Base-by-base conservation (phyloP, 2,113 vertebrate genomes). In the Gavialis gangeticus region DNA sequence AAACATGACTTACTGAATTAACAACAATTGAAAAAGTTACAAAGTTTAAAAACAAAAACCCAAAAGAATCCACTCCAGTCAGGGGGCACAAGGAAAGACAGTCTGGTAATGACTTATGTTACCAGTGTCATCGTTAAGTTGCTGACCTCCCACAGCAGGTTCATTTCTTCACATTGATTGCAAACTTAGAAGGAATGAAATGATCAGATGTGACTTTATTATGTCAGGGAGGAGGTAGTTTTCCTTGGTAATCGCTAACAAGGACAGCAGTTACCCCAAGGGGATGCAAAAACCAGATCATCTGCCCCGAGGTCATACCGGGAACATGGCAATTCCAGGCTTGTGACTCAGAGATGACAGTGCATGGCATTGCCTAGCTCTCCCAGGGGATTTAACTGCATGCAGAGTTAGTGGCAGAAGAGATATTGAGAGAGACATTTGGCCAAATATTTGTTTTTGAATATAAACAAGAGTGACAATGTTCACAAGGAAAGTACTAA, bases 401-500 rank as follows among this genome's bases (percentile, higher is more conserved):
- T 15, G 25, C 1, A 1, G 64, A 57, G 66, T 86, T 79, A 37
- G 17, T 73, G 79, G 82, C 69, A 94, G 64, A 54, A 34, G 77
- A 93, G 34, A 76, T 75, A 56, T 0, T 85, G 30, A 73, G 46
- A 87, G 75, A 75, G 62, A 94, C 30, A 75, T 87, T 37, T 86
- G 25, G 13, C 16, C 30, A 66, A 24, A 17, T 84, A 87, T 82
- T 85, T 94, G 25, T 91, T 25, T 46, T 46, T 56, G 80, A 78
- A 90, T 73, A 58, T 64, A 95, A 93, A 25, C 82, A 85, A 37
- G 21, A 21, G 12, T 1, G 2, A 34, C 18, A 21, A 1, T 12
- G 10, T 56, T 85, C 69, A 82, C 86, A 66, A 85, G 27, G 82
- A 88, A 87, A 46, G 58, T 24, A 90, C 82, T 79, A 85, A 60